Evolutionary conservation across 2,888 invertebrate species (phyloP), one percentile per base, ranked within the genome.

Genomic region (Marasmarcha lunaedactyla): DNA sequence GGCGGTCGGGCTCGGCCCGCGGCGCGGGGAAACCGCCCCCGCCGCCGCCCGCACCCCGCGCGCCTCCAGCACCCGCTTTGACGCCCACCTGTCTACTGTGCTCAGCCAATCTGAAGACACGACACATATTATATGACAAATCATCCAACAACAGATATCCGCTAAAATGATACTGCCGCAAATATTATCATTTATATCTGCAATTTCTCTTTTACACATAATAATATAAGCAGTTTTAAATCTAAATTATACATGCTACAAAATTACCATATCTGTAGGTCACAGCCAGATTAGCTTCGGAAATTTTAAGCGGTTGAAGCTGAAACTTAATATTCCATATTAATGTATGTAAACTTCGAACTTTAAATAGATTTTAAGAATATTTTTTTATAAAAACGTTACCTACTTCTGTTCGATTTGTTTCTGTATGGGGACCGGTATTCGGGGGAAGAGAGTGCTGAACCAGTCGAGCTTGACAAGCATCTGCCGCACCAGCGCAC

Each of bases 391-490:
- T 26, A 15, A 47, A 47, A 48, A 53, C 45, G 50, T 54, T 58
- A 67, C 66, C 52, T 63, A 84, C 74, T 89, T 91, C 55, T 89
- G 89, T 59, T 96, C 95, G 49, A 97, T 89, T 68, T 91, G 92
- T 70, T 97, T 97, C 78, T 94, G 92, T 56, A 98, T 97, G 14
- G 98, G 98, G 43, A 99, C 98, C 0, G 99, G 99, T 69, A 99
- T 98, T 50, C 99, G 87, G 0, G 99, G 99, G 68, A 99, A 99
- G 12, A 99, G 85, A 0, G 99, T 99, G 33, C 95, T 95, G 79
- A 97, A 99, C 98, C 99, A 99, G 68, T 99, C 99, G 42, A 99
- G 85, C 67, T 98, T 97, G 42, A 94, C 91, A 39, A 98, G 86
- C 88, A 95, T 95, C 67, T 96, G 95, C 33, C 95, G 88, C 11